Base-by-base conservation (phyloP, 1,140 invertebrate species). In the Bombus superbus region DNA sequence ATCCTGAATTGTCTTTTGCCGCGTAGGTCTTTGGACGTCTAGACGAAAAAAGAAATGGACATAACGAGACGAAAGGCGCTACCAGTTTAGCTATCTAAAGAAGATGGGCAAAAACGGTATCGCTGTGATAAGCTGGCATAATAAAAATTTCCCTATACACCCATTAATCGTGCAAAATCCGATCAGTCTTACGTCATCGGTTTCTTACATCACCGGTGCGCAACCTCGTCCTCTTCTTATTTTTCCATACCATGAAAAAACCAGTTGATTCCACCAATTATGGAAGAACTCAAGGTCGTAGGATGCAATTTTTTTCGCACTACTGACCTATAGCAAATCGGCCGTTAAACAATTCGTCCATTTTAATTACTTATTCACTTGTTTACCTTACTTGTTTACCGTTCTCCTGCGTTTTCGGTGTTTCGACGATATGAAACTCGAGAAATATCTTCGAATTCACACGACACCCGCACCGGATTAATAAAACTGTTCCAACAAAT, bases 221-320 rank as follows among this genome's bases (percentile, higher is more conserved):
- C 35, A 87, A 35, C 64, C 83, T 78, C 80, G 64, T 77, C 25
- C 59, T 80, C 35, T 66, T 83, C 62, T 86, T 89, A 38, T 71
- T 85, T 87, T 77, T 81, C 64, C 22, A 78, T 72, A 44, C 40
- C 47, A 1, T 10, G 47, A 18, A 73, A 84, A 85, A 64, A 85
- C 88, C 77, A 72, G 89, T 87, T 69, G 89, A 87, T 87, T 90
- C 81, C 25, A n/a, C 82, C 82, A 78, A 87, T 85, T 89, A 85
- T 79, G 78, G 79, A 35, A 57, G 75, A 47, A 74, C 66, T 68
- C 72, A 90, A 90, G 89, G 89, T 87, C 71, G 71, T 22, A 53
- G 28, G 1, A 84, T 42, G 32, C 72, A 86, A 87, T 59, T 87
- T 40, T 42, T 87, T 32, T 40, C 47, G 59, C 25, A 57, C 25